Conservation (phyloP, 2,113 vertebrate species). For the Platysteira castanea region DNA sequence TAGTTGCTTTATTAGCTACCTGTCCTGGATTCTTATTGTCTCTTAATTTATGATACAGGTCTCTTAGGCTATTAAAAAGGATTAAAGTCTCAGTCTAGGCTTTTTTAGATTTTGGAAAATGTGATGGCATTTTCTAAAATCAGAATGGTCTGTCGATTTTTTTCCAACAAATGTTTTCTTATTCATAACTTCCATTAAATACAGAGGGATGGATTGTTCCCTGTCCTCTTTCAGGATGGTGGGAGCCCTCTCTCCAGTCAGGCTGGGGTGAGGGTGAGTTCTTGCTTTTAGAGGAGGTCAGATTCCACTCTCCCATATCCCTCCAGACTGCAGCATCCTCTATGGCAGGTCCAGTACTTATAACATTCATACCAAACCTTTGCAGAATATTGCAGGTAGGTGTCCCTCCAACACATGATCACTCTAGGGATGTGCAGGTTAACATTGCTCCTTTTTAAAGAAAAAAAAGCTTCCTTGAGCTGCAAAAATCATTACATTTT, state of each 20-base stretch:
- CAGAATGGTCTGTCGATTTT: neutral
- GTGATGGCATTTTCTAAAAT: neutral
- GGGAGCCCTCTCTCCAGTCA: neutral
- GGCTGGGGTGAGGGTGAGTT: neutral
- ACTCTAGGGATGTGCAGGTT: neutral
- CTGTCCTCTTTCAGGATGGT: neutral
- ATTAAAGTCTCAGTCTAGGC: neutral
- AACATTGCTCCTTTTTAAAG: neutral
- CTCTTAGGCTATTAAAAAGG: neutral
- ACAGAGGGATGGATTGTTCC: neutral
- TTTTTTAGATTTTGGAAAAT: neutral
- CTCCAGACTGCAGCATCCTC: neutral
- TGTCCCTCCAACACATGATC: neutral
- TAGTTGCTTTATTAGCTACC: neutral
- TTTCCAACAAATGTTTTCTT: neutral
- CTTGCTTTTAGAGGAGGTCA: neutral
- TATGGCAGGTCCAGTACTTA: neutral
- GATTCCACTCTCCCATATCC: neutral
- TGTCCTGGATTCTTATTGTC: neutral
- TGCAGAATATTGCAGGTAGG: neutral
- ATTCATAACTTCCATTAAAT: neutral
- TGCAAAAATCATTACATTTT: neutral
- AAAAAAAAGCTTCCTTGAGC: neutral
- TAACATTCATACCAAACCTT: neutral
- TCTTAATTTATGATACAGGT: neutral